Evolutionary conservation across 2,113 vertebrate species (phyloP).

Genomic region (Prietella phreatophila): DNA sequence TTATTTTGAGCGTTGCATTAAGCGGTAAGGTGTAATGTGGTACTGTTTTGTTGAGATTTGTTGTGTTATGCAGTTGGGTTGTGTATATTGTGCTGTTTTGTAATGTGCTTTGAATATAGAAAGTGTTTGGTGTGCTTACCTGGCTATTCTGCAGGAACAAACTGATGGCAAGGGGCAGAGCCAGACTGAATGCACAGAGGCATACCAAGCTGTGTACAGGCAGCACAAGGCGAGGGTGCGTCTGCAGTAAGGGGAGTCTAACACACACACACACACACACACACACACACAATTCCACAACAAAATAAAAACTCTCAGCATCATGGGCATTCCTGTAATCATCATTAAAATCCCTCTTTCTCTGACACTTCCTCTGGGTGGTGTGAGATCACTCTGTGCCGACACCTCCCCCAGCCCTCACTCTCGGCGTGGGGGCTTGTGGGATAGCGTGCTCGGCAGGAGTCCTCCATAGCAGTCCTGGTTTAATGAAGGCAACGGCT

Average conservation of each 20-base stretch:
- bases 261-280: slow-evolving; percentile 35
- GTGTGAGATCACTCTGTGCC: slow-evolving; percentile 26
- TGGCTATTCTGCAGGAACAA: slow-evolving; percentile 94
- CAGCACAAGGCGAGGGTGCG: slow-evolving; percentile 76
- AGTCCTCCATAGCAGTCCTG: slow-evolving; percentile 61
- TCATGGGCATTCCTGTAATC: slow-evolving; percentile 46
- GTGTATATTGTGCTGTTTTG: neutral
- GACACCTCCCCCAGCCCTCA: slow-evolving; percentile 58
- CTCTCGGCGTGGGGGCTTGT: slow-evolving; percentile 52
- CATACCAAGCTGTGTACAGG: slow-evolving; percentile 89
- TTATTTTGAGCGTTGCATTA: slow-evolving; percentile 10
- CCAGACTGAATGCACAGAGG: slow-evolving; percentile 86
- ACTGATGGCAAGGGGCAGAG: slow-evolving; percentile 92
- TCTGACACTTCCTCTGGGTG: slow-evolving; percentile 25
- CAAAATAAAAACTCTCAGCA: slow-evolving; percentile 30
- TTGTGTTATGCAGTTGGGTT: neutral
- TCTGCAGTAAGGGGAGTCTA: slow-evolving; percentile 82
- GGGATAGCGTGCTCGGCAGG: slow-evolving; percentile 72
- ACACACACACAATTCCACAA: slow-evolving; percentile 35
- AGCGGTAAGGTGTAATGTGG: neutral
- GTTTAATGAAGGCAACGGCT: slow-evolving; percentile 80
- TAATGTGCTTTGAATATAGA: neutral
- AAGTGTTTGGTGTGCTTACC: slow-evolving; percentile 64
- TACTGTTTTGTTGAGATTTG: slow-evolving; percentile 7
- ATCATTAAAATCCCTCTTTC: slow-evolving; percentile 28